Base-by-base conservation (phyloP, 1,140 invertebrate genomes). In the Spodoptera litura region DNA sequence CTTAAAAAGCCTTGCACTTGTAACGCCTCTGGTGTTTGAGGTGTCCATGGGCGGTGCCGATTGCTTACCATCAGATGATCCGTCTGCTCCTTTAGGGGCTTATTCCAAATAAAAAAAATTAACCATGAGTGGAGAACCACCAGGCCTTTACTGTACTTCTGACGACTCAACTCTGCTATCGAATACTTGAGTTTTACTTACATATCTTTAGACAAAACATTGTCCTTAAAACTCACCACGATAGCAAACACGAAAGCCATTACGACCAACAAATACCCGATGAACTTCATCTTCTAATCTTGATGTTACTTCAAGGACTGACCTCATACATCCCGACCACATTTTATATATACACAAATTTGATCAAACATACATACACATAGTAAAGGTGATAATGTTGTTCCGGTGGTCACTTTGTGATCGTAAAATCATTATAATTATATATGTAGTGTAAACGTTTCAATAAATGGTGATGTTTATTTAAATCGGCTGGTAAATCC, bases 351-450 rank as follows among this genome's bases (percentile, higher is more conserved):
- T 15, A 27, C 12, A 53, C 11, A 66, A 3, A 44, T 44, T 44
- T 44, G 51, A 53, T n/a, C 20, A 38, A n/a, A 38, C 35, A 35
- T 20, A 64, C 20, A 3, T 61, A 64, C 2, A 27, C 38, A 61
- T n/a, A 58, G 38, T 12, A 61, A 15, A 73, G 56, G 71, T 31
- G 56, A 59, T 61, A 73, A 73, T 15, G 10, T 58, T 11, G 38
- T 58, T 73, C 56, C 56, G 56, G 35, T 61, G 15, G 38, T 10
- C 13, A 59, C 15, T 25, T 27, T 56, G 44, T 73, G 11, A 2
- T 44, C 38, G 9, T 10, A 44, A 44, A 44, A 12, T 72, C 38
- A 64, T 64, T 38, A 64, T 38, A 64, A 64, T 64, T 64, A 64
- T 44, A 44, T 35, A 15, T 9, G 44, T 44, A 10, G 4, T n/a